phyloP scores from a whole-genome alignment of 2,797 vertebrate genomes.

The Typhlichthys eigenmanni region DNA sequence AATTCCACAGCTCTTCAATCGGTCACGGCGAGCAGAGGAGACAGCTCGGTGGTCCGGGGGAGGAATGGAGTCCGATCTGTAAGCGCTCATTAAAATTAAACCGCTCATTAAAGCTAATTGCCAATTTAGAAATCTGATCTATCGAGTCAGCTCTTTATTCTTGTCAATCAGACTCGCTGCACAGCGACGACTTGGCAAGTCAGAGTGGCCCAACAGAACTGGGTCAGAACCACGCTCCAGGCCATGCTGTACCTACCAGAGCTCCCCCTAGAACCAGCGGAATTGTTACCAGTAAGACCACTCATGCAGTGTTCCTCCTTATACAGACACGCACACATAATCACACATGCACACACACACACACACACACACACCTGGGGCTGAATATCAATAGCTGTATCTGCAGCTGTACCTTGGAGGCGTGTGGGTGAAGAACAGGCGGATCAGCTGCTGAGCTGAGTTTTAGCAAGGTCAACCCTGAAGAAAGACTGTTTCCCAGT shows the following conservation, averaged over 20 bases:
- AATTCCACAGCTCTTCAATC: slow-evolving; percentile 25
- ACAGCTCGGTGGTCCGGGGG: slow-evolving; percentile 25
- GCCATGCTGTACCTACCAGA: background rate
- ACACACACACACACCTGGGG: background rate
- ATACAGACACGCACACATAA: background rate
- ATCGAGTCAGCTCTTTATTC: slow-evolving; percentile 39
- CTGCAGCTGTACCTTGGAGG: background rate
- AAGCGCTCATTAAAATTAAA: slow-evolving; percentile 81
- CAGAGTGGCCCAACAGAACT: background rate
- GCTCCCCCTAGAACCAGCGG: background rate
- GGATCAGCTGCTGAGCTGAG: background rate
- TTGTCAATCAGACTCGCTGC: slow-evolving; percentile 43
- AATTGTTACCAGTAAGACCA: slow-evolving; percentile 9
- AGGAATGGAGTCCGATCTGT: slow-evolving; percentile 47
- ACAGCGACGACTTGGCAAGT: background rate
- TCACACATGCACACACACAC: background rate
- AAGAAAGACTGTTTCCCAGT: no score
- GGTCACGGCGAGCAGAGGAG: slow-evolving; percentile 32
- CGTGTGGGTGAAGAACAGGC: background rate
- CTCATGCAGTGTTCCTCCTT: background rate
- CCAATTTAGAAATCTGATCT: slow-evolving; percentile 71
- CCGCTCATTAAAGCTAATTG: slow-evolving; percentile 80
- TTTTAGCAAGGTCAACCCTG: no score
- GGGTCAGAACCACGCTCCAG: slow-evolving; percentile 6
- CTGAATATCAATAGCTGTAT: background rate